Base-by-base conservation (phyloP, 2,888 invertebrate genomes). In the Ramazzottius varieornatus region DNA sequence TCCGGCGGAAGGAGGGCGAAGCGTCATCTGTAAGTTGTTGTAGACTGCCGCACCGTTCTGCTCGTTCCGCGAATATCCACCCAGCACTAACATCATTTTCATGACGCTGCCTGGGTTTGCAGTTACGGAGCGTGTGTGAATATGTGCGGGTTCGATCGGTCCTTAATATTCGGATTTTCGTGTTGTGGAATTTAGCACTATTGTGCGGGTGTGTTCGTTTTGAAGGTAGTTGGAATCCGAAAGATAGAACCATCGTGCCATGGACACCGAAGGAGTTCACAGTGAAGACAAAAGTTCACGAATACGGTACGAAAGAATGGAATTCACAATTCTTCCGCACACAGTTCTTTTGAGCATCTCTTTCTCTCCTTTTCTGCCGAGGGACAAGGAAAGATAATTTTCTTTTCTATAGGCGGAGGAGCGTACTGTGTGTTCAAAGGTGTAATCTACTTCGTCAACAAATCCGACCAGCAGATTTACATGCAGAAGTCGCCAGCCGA, bases 211-310 rank as follows among this genome's bases (percentile, higher is more conserved):
- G n/a, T n/a, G n/a, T n/a, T n/a, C n/a, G n/a, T n/a, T 46, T 24
- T 64, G 20, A 8, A 46, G 33, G 33, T 32, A 68, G 67, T 34
- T 70, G 69, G 33, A 65, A 63, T 24, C 68, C 68, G 16, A 29
- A 1, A 63, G 68, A 13, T 1, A 67, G 67, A 1, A 67, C 69
- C 2, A 67, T 68, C 46, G 66, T 66, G 8, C 64, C 68, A n/a
- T 72, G 72, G 72, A 74, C 74, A 29, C 73, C 1, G 63, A 68
- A 33, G 63, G 71, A 67, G 1, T 75, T 71, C 68, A 74, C 71
- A 68, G 73, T 72, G 4, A 68, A 73, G 20, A 73, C 73, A 1
- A 68, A 70, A 32, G 74, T 75, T 1, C 74, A 75, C 69, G 75
- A 75, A 66, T 75, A 75, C 69, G 75, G 75, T 29, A 74, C 74